Percentiles rank a stretch among this genome's conserved stretches.
Conservation (phyloP, 2,888 invertebrate genomes). For the Mantis religiosa region DNA sequence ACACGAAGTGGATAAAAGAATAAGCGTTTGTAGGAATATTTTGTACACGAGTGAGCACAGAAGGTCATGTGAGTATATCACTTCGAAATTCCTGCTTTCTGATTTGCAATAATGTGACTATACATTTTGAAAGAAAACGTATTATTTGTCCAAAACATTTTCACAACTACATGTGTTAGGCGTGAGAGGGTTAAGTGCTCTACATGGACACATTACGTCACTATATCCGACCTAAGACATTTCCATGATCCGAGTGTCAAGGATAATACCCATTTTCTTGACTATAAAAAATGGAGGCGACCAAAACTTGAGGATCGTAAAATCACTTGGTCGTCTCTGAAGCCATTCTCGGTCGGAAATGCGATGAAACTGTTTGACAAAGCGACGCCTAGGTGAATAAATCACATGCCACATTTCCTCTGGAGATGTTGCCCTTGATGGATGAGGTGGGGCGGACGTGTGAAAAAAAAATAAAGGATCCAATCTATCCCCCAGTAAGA, state of each 20-base stretch:
- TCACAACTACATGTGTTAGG: too few relatives aligned
- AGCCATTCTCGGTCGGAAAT: background rate
- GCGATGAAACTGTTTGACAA: background rate
- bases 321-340: background rate
- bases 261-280: background rate
- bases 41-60: too few relatives aligned
- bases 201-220: background rate
- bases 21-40: too few relatives aligned
- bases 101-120: too few relatives aligned
- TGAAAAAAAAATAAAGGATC: background rate
- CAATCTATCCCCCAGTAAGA: background rate
- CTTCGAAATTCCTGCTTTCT: too few relatives aligned
- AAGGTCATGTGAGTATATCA: too few relatives aligned
- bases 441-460: background rate
- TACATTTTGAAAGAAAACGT: too few relatives aligned
- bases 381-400: background rate
- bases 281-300: background rate
- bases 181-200: too few relatives aligned
- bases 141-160: too few relatives aligned
- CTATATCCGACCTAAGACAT: background rate
- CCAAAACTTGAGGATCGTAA: background rate
- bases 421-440: background rate
- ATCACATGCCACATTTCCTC: background rate
- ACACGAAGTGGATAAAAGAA: too few relatives aligned
- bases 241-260: background rate